A percentile compares a stretch with the other conserved stretches of the same genome.
phyloP scores from a whole-genome alignment of 2,797 vertebrate species.

The Trachops cirrhosus region DNA sequence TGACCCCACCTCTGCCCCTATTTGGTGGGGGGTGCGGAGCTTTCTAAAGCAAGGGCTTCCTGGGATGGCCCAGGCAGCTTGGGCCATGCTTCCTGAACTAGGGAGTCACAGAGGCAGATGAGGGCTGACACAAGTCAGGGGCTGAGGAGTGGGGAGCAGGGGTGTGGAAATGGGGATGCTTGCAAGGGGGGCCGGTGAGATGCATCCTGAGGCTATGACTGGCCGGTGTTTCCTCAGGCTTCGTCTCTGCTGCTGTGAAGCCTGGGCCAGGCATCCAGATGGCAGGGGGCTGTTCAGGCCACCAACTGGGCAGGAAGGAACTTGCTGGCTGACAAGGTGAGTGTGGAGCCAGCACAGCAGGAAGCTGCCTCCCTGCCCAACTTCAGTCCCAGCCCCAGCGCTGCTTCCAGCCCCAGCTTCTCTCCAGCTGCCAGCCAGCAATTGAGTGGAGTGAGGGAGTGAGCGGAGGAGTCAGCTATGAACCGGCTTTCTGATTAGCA shows the following conservation, averaged over 20 bases:
- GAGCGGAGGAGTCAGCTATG: background rate
- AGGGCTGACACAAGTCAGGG: background rate
- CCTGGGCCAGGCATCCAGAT: background rate
- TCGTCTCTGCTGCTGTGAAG: background rate
- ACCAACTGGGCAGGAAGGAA: background rate
- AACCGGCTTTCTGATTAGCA: conserved; percentile 31
- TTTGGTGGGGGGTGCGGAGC: accelerated
- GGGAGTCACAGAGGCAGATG: background rate
- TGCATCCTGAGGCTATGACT: background rate
- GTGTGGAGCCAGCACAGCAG: background rate
- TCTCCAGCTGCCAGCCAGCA: background rate
- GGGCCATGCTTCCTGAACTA: background rate
- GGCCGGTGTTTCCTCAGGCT: background rate
- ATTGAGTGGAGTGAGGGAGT: too few species aligned
- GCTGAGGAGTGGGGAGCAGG: background rate
- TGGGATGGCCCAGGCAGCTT: background rate
- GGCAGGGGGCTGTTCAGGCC: background rate
- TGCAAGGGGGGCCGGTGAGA: background rate
- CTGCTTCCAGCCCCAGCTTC: background rate
- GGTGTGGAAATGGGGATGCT: background rate
- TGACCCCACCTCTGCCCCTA: too few species aligned
- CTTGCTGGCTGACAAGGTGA: background rate
- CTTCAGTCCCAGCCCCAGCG: background rate
- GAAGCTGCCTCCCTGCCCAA: background rate
- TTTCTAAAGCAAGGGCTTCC: background rate